Evolutionary conservation across 1,140 invertebrate genomes (phyloP).

Genomic region (Babylonia areolata): DNA sequence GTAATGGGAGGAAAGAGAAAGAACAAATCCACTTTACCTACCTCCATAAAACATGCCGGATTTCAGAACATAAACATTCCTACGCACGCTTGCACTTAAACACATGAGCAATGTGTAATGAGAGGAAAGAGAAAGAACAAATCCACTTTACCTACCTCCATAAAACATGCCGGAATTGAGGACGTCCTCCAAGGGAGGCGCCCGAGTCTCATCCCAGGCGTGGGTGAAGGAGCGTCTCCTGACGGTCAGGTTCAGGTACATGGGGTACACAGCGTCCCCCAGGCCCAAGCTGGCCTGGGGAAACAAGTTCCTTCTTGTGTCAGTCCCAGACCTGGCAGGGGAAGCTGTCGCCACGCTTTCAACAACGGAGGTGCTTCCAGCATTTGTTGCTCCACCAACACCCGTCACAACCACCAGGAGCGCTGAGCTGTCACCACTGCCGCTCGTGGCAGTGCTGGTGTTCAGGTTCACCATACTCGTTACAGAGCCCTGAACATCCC

Average conservation of each 20-base stretch:
- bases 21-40: not conserved
- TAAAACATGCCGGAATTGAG: constrained; percentile 28
- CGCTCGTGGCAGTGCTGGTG: not conserved
- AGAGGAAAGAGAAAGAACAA: too few relatives aligned
- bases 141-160: not conserved
- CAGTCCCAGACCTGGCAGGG: not conserved
- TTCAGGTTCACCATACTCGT: too few relatives aligned
- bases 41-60: too few relatives aligned
- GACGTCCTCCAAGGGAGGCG: constrained; percentile 20
- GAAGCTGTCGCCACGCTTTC: not conserved
- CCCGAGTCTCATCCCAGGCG: constrained; percentile 9
- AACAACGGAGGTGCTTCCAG: not conserved
- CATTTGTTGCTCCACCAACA: not conserved
- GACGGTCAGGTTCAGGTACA: constrained; percentile 31
- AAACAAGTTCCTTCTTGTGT: not conserved
- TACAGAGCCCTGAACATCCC: not conserved
- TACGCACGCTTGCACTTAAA: too few relatives aligned
- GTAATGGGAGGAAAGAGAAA: too few relatives aligned
- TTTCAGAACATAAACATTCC: too few relatives aligned
- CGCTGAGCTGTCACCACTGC: too few relatives aligned
- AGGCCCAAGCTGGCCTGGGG: constrained; percentile 4
- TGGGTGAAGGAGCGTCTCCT: constrained; percentile 15
- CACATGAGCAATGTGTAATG: too few relatives aligned
- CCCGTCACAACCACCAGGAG: too few relatives aligned
- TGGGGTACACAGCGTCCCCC: constrained; percentile 37